Percentiles rank a stretch among this genome's conserved stretches.
Evolutionary conservation across 2,888 invertebrate species (phyloP).

Genomic region (Agriotes lineatus): DNA sequence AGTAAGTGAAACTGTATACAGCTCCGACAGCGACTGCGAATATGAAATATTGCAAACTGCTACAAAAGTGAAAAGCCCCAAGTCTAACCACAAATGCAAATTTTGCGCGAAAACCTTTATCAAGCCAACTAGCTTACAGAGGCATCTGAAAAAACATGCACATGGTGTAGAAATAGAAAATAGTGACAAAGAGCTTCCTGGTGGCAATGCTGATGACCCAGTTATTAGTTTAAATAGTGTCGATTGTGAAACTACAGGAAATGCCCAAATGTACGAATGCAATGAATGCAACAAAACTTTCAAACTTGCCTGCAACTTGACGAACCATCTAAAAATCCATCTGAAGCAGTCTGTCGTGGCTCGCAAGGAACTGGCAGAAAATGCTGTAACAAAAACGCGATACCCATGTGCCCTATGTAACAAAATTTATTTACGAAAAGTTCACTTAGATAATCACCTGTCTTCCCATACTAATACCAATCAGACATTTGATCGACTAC

Average conservation of each 20-base stretch:
- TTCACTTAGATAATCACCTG: slow-evolving; percentile 40
- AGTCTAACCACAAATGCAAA: slow-evolving; percentile 30
- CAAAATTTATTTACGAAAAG: slow-evolving; percentile 29
- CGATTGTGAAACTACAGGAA: not conserved
- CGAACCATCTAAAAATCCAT: slow-evolving; percentile 35
- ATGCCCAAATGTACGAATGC: slow-evolving; percentile 3
- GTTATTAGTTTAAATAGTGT: not conserved
- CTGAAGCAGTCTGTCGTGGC: slow-evolving; percentile 1
- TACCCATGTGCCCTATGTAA: slow-evolving; percentile 31
- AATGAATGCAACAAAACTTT: slow-evolving; percentile 19
- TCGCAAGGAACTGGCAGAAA: not conserved
- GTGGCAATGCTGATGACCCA: not conserved
- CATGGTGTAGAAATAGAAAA: not conserved
- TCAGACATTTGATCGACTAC: not conserved
- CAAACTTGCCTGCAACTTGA: slow-evolving; percentile 14
- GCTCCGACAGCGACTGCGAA: slow-evolving; percentile 46
- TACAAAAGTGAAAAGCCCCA: slow-evolving; percentile 26
- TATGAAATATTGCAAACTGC: slow-evolving; percentile 43
- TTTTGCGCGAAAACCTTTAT: slow-evolving; percentile 42
- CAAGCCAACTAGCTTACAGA: not conserved
- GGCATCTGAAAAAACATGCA: slow-evolving; percentile 16
- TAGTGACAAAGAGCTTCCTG: not conserved
- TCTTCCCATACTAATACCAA: slow-evolving; percentile 28
- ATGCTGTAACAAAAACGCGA: slow-evolving; percentile 1
- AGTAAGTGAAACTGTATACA: slow-evolving; percentile 40